A percentile compares a stretch with the other conserved stretches of the same genome.
Conservation (phyloP, 2,113 vertebrate species). For the Sylvicapra grimmia region DNA sequence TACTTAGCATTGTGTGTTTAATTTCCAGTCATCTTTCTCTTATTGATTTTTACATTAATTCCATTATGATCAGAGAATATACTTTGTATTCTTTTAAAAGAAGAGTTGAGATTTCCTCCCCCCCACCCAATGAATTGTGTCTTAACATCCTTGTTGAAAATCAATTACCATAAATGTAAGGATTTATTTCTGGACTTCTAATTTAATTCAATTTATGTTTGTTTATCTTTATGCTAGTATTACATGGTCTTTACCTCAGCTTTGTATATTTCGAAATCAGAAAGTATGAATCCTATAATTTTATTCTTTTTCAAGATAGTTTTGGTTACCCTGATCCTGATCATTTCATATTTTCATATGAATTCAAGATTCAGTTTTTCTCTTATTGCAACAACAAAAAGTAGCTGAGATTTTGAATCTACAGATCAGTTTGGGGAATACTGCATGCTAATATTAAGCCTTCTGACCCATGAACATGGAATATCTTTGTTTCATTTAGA, state of each 20-base stretch:
- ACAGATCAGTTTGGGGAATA: background rate
- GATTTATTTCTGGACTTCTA: background rate
- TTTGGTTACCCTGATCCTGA: background rate
- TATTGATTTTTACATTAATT: background rate
- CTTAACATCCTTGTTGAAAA: background rate
- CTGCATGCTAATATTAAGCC: background rate
- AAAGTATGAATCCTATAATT: background rate
- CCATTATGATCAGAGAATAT: background rate
- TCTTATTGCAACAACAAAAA: background rate
- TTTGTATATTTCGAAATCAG: background rate
- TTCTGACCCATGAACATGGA: background rate
- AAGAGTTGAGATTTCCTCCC: background rate
- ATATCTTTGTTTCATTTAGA: background rate
- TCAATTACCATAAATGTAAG: background rate
- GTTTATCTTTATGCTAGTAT: background rate
- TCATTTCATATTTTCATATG: background rate
- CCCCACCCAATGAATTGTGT: background rate
- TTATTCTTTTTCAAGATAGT: background rate
- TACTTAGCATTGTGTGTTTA: background rate
- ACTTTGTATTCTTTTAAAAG: background rate
- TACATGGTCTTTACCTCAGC: background rate
- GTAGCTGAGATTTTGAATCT: background rate
- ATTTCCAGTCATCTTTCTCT: background rate
- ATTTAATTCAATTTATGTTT: background rate
- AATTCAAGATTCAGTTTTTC: background rate